These are phyloP conservation scores for Glaucomys volans DNA, from an alignment of 2,113 vertebrate species.

Conservation along the genomic window DNA sequence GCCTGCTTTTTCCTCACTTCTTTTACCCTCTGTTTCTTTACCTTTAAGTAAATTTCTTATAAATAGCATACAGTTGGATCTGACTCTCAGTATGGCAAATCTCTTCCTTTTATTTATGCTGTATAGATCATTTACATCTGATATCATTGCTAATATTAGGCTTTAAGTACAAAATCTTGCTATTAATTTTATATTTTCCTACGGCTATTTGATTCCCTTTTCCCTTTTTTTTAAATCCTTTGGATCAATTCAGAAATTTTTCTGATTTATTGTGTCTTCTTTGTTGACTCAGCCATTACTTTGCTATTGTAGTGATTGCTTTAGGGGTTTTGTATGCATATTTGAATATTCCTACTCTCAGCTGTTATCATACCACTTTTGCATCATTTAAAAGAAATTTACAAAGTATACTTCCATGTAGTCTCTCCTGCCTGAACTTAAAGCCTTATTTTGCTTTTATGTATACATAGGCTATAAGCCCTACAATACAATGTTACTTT, in stretches of 20 bases:
- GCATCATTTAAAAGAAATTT: not conserved
- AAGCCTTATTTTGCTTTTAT: not conserved
- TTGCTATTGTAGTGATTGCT: not conserved
- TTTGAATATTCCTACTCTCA: not conserved
- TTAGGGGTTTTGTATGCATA: not conserved
- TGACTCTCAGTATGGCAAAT: not conserved
- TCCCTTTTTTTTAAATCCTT: not conserved
- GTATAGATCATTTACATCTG: not conserved
- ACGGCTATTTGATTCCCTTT: not conserved
- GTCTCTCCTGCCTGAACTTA: not conserved
- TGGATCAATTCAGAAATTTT: not conserved
- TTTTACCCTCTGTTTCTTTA: not conserved
- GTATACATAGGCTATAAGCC: not conserved
- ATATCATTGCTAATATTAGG: not conserved
- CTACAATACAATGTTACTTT: not conserved
- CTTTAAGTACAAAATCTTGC: not conserved
- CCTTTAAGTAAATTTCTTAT: not conserved
- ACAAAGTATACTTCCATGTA: not conserved
- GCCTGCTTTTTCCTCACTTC: not conserved
- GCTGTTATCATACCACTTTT: not conserved
- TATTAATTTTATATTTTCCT: not conserved
- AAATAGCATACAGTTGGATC: not conserved
- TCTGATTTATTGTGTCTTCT: constrained; percentile 14
- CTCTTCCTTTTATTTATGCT: not conserved
- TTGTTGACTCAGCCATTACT: not conserved